These are phyloP conservation scores for Neotoxoptera formosana DNA, from an alignment of 1,140 invertebrate species.

Conservation along the genomic window DNA sequence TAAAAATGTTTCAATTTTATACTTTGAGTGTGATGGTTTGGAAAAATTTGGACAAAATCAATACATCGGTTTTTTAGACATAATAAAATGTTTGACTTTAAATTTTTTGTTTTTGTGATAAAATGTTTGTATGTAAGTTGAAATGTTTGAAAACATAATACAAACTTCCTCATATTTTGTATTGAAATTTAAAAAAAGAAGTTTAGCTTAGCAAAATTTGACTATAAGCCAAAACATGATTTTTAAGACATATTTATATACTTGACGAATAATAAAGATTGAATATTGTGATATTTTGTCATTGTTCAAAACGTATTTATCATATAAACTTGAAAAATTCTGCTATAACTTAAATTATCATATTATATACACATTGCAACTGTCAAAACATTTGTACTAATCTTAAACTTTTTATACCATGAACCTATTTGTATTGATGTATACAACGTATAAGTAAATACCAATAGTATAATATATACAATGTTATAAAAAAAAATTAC, in stretches of 20 bases:
- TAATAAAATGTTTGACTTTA: too few species aligned
- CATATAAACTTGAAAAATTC: neutral
- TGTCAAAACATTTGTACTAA: neutral
- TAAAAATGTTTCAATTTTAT: too few species aligned
- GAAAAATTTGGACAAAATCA: too few species aligned
- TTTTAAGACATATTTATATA: too few species aligned
- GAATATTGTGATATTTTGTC: neutral
- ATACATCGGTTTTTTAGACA: too few species aligned
- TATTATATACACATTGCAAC: neutral
- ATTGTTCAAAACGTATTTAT: neutral
- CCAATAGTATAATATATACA: neutral
- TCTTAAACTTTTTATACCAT: neutral
- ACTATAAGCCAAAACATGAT: neutral
- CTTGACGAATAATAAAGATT: neutral
- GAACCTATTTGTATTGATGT: neutral
- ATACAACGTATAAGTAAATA: neutral
- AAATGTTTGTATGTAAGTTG: neutral
- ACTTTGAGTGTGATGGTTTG: too few species aligned
- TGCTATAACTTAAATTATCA: neutral
- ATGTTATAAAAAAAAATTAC: neutral
- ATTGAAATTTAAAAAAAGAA: neutral
- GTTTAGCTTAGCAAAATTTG: neutral
- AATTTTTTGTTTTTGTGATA: neutral
- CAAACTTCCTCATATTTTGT: too few species aligned
- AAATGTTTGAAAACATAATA: neutral